A percentile compares a stretch with the other conserved stretches of the same genome.
phyloP scores from a whole-genome alignment of 2,888 invertebrate species.

The Stenolophus ochropezus region DNA sequence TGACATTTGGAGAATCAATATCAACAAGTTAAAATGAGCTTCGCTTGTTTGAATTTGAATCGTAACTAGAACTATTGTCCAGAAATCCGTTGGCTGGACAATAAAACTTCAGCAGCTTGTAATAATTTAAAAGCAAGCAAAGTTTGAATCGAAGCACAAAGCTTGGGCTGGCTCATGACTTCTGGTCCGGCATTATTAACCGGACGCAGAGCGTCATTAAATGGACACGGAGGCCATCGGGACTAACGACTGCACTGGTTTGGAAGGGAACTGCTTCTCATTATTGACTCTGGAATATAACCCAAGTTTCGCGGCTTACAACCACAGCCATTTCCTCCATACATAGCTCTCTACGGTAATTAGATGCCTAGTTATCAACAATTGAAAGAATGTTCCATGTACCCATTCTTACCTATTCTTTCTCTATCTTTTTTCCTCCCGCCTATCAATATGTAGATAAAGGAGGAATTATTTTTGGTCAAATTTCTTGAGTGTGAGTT shows the following conservation, averaged over 20 bases:
- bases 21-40: background rate
- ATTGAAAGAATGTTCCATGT: constrained; percentile 32
- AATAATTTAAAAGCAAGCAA: constrained; percentile 26
- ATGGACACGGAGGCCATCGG: constrained; percentile 47
- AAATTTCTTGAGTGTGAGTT: too few species aligned
- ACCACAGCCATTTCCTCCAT: constrained; percentile 7
- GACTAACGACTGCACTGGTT: constrained; percentile 51
- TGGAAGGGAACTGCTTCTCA: constrained; percentile 35
- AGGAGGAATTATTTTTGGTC: too few species aligned
- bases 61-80: background rate
- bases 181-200: constrained; percentile 50
- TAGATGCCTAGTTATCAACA: background rate
- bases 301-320: constrained; percentile 20
- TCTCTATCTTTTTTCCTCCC: background rate
- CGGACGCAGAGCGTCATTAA: constrained; percentile 55
- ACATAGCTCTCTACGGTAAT: constrained; percentile 12
- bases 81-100: background rate
- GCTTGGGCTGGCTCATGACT: constrained; percentile 15
- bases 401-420: background rate
- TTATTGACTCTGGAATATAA: constrained; percentile 42
- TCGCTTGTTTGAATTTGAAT: background rate
- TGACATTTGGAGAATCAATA: background rate
- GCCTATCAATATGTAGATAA: background rate
- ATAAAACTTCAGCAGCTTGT: background rate
- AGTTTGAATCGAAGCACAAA: constrained; percentile 7